A percentile compares a stretch with the other conserved stretches of the same genome.
Evolutionary conservation across 2,113 vertebrate species (phyloP).

Genomic region (Pica pica): DNA sequence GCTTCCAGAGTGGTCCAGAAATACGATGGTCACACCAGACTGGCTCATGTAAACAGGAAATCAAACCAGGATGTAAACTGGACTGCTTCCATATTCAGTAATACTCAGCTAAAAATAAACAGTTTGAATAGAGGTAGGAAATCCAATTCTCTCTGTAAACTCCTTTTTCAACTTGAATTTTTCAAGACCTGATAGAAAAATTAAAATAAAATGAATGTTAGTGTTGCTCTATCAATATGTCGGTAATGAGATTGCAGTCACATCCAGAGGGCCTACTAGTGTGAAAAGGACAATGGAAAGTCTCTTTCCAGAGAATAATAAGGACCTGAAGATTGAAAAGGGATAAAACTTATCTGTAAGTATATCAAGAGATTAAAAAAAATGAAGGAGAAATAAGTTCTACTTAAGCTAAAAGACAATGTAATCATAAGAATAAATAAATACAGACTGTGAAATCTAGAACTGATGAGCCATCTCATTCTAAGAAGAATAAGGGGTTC

Average conservation of each 20-base stretch:
- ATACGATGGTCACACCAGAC: constrained; percentile 45
- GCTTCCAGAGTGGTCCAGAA: constrained; percentile 56
- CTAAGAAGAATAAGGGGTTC: background rate
- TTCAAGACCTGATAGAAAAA: background rate
- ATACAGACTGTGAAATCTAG: background rate
- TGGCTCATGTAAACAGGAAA: constrained; percentile 70
- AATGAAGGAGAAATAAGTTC: background rate
- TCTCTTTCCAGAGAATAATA: background rate
- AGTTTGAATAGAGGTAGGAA: constrained; percentile 32
- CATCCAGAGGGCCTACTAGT: background rate
- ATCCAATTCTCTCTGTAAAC: background rate
- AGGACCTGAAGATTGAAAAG: background rate
- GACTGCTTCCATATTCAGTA: constrained; percentile 62
- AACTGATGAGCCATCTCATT: background rate
- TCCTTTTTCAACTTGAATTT: background rate
- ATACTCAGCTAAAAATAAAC: constrained; percentile 63
- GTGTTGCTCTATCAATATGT: background rate
- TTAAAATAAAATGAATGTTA: background rate
- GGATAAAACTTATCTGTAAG: background rate
- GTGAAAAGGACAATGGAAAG: background rate
- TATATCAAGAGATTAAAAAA: background rate
- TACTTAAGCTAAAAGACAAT: background rate
- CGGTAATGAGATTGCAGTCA: background rate
- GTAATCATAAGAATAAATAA: background rate
- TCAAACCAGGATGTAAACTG: constrained; percentile 67